Evolutionary conservation across 2,888 invertebrate genomes (phyloP).

Genomic region (Euproctis similis): DNA sequence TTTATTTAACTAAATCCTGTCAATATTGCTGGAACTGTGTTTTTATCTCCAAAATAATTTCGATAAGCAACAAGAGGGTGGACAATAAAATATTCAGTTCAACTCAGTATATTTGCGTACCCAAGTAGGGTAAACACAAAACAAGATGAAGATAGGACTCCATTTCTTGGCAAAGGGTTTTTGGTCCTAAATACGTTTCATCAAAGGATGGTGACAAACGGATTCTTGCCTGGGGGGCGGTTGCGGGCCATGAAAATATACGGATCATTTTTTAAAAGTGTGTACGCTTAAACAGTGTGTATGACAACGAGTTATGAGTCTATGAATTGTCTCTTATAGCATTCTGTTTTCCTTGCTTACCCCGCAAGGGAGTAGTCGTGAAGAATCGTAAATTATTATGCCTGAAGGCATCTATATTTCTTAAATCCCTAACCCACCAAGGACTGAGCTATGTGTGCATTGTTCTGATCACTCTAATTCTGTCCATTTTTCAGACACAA

Average conservation of each 20-base stretch:
- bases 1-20: background rate
- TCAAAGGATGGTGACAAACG: constrained; percentile 59
- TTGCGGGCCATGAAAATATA: constrained; percentile 21
- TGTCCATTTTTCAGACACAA: no score
- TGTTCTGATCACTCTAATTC: no score
- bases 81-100: constrained; percentile 17
- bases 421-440: no score
- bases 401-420: no score
- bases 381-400: no score
- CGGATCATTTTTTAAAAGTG: constrained; percentile 8
- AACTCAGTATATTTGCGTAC: constrained; percentile 35
- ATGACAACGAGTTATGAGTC: no score
- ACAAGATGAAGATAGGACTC: constrained; percentile 47
- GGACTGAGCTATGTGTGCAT: no score
- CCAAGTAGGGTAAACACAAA: constrained; percentile 41
- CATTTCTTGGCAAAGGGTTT: constrained; percentile 44
- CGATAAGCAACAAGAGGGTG: constrained; percentile 15
- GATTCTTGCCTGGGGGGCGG: constrained; percentile 49
- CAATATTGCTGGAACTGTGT: constrained; percentile 1
- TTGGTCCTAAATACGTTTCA: constrained; percentile 58
- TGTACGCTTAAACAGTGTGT: background rate
- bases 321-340: no score
- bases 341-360: no score
- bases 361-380: no score
- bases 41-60: constrained; percentile 9